These are phyloP conservation scores for Trachemys scripta DNA, from an alignment of 2,113 vertebrate species.

Conservation along the genomic window DNA sequence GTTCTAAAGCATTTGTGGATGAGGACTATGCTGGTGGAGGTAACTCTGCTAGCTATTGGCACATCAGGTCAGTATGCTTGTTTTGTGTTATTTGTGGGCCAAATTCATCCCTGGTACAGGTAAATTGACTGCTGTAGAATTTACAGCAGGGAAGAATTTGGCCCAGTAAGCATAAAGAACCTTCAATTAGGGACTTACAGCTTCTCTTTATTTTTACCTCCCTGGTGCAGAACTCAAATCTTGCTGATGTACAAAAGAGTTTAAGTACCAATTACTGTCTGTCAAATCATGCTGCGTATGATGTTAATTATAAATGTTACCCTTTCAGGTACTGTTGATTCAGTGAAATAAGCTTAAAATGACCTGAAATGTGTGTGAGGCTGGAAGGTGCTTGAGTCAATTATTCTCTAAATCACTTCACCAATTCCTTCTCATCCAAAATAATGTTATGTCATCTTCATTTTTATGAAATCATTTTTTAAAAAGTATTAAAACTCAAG, in stretches of 20 bases:
- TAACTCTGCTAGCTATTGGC: background rate
- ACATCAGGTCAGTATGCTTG: background rate
- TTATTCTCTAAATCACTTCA: slow-evolving; percentile 19
- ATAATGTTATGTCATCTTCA: background rate
- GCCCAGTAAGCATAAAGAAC: background rate
- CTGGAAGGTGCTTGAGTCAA: background rate
- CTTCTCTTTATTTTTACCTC: background rate
- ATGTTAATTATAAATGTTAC: background rate
- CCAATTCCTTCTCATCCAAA: background rate
- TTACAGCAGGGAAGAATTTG: background rate
- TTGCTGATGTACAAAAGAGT: background rate
- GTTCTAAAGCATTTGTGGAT: background rate
- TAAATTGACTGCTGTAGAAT: background rate
- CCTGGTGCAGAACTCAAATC: background rate
- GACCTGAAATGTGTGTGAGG: background rate
- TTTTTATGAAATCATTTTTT: background rate
- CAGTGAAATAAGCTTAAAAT: background rate
- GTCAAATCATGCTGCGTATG: background rate
- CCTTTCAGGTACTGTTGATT: background rate
- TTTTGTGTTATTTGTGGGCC: background rate
- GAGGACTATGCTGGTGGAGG: fast-evolving
- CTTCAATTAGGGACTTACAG: fast-evolving
- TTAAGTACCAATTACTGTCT: background rate
- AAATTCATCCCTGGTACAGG: background rate
- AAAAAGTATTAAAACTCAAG: background rate